Percentiles rank a stretch among this genome's conserved stretches.
Conservation (phyloP, 2,888 invertebrate genomes). For the Callosobruchus maculatus region DNA sequence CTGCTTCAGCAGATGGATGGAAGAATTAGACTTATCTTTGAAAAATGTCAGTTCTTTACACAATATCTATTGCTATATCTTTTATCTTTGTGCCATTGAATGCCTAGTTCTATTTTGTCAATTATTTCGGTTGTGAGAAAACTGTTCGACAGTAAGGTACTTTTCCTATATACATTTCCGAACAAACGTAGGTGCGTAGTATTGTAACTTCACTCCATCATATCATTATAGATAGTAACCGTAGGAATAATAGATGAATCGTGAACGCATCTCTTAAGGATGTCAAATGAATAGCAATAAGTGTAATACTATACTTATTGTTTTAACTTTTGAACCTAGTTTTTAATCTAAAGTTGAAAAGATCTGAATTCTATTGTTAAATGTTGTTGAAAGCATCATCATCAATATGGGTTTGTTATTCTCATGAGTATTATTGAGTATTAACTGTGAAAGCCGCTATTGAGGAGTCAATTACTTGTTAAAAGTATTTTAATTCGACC, state of each 20-base stretch:
- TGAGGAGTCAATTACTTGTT: not conserved
- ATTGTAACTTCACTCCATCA: not conserved
- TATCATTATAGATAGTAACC: not conserved
- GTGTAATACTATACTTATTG: constrained; percentile 24
- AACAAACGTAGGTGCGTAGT: not conserved
- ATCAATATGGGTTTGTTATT: not conserved
- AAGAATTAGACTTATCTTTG: too few species aligned
- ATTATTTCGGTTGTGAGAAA: not conserved
- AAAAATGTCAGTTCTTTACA: too few species aligned
- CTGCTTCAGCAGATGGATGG: too few species aligned
- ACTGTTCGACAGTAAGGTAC: not conserved
- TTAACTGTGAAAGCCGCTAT: not conserved
- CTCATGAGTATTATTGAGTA: too few species aligned
- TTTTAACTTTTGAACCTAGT: constrained; percentile 17
- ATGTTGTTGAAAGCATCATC: constrained; percentile 20
- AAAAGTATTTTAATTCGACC: not conserved
- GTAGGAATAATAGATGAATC: not conserved
- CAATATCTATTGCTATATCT: too few species aligned
- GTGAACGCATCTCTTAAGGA: constrained; percentile 1
- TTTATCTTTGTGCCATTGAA: not conserved
- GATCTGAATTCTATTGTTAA: constrained; percentile 31
- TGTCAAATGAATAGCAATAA: constrained; percentile 25
- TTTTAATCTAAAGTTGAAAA: constrained; percentile 29
- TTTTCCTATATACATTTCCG: not conserved
- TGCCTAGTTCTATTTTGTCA: not conserved